Base-by-base conservation (phyloP, 2,888 invertebrate genomes). In the Eupithecia subumbrata region DNA sequence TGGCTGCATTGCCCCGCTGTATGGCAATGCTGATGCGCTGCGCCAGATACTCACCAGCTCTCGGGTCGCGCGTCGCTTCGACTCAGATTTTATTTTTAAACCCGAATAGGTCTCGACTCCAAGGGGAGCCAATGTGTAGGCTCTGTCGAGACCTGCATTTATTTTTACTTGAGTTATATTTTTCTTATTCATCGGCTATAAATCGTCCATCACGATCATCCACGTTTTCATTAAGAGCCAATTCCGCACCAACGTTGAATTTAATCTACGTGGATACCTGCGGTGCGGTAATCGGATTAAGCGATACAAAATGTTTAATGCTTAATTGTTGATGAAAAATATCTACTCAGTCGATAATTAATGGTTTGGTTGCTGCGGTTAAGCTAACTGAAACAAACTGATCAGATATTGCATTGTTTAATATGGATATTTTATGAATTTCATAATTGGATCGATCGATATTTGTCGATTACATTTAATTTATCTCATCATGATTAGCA, bases 201-300 rank as follows among this genome's bases (percentile, higher is more conserved):
- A 67, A 67, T 67, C 37, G 12, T 37, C 11, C 66, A 67, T 67
- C 37, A 67, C 66, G 66, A 45, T 43, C n/a, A 67, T 43, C 69
- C 68, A 52, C 68, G 67, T 73, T 73, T 73, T 76, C 71, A 76
- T 73, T 76, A 73, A 70, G 40, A 45, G 56, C 71, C 66, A 48
- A 67, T 45, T 71, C 37, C 25, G 52, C 70, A 68, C 63, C 60
- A 71, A n/a, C 22, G 22, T 25, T n/a, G 22, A 40, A 40, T 43
- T 68, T 45, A 40, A 68, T 72, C n/a, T 14, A 66, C 30, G 45
- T n/a, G 22, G 52, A 64, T 66, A 45, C 72, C 66, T 14, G 48
- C 8, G n/a, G 66, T 66, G 71, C 40, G 45, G n/a, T 71, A 71
- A 72, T 72, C 48, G 45, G 64, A 71, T 68, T 68, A 67, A 68